Evolutionary conservation across 2,888 invertebrate genomes (phyloP).

Genomic region (Halocaridina rubra): DNA sequence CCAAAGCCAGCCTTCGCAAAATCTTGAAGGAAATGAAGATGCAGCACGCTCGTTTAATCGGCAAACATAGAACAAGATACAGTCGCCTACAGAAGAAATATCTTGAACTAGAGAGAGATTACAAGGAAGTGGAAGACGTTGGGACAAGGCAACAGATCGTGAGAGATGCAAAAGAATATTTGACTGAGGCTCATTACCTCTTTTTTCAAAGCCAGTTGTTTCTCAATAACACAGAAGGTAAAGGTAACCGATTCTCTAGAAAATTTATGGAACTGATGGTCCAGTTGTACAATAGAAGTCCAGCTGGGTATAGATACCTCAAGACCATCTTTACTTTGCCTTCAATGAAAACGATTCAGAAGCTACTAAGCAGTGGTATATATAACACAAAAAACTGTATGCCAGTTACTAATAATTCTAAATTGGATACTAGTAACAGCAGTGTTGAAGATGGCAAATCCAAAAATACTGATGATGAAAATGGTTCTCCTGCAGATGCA

Average conservation of each 20-base stretch:
- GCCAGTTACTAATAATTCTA: too few species aligned
- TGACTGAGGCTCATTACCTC: slow-evolving; percentile 35
- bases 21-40: slow-evolving; percentile 16
- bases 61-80: slow-evolving; percentile 35
- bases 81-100: slow-evolving; percentile 31
- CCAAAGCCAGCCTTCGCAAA: not conserved
- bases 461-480: too few species aligned
- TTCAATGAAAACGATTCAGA: slow-evolving; percentile 22
- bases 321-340: slow-evolving; percentile 42
- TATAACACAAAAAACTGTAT: not conserved
- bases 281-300: slow-evolving; percentile 25
- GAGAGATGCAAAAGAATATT: slow-evolving; percentile 28
- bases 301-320: slow-evolving; percentile 42
- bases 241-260: slow-evolving; percentile 41
- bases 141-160: slow-evolving; percentile 41
- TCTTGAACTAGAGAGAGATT: slow-evolving; percentile 12
- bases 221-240: slow-evolving; percentile 15
- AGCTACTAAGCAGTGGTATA: slow-evolving; percentile 1
- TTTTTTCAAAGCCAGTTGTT: slow-evolving; percentile 51
- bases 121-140: not conserved
- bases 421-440: too few species aligned
- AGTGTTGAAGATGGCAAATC: too few species aligned
- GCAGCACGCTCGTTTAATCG: slow-evolving; percentile 12
- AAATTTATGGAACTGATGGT: slow-evolving; percentile 25
- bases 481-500: not conserved